Percentiles rank a stretch among this genome's conserved stretches.
phyloP scores from a whole-genome alignment of 1,140 invertebrate species.

The Lerema accius region DNA sequence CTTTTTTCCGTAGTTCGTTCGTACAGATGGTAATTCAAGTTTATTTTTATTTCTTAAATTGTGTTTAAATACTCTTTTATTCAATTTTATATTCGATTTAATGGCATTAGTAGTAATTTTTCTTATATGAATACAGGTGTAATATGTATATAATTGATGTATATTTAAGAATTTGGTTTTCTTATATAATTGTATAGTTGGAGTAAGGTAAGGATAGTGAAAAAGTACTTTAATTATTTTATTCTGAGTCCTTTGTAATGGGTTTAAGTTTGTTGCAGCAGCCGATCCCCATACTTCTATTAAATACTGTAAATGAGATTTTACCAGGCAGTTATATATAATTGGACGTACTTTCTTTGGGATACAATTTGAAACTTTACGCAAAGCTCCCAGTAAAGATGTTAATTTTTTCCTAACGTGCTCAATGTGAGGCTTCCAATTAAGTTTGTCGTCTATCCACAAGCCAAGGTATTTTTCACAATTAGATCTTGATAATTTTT shows the following conservation, averaged over 20 bases:
- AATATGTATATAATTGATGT: not conserved
- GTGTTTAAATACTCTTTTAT: not conserved
- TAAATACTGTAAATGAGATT: not conserved
- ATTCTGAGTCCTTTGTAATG: slow-evolving; percentile 8
- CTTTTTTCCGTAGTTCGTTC: not conserved
- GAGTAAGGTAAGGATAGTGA: slow-evolving; percentile 1
- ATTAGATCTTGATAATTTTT: no score
- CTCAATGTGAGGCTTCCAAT: no score
- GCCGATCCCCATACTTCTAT: not conserved
- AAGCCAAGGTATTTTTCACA: no score
- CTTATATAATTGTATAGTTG: slow-evolving; percentile 8
- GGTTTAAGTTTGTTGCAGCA: slow-evolving; percentile 5
- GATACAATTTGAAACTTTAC: not conserved
- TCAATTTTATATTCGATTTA: not conserved
- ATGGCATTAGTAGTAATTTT: not conserved
- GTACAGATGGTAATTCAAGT: no score
- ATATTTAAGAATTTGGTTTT: slow-evolving; percentile 4
- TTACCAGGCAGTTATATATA: not conserved
- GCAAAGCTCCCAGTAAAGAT: no score
- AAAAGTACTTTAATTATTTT: slow-evolving; percentile 6
- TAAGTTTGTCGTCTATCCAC: no score
- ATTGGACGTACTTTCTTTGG: not conserved
- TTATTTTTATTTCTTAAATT: no score
- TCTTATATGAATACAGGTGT: not conserved
- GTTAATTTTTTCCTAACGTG: no score